Evolutionary conservation across 2,888 invertebrate genomes (phyloP).

Genomic region (Megaustenia siamemsis): DNA sequence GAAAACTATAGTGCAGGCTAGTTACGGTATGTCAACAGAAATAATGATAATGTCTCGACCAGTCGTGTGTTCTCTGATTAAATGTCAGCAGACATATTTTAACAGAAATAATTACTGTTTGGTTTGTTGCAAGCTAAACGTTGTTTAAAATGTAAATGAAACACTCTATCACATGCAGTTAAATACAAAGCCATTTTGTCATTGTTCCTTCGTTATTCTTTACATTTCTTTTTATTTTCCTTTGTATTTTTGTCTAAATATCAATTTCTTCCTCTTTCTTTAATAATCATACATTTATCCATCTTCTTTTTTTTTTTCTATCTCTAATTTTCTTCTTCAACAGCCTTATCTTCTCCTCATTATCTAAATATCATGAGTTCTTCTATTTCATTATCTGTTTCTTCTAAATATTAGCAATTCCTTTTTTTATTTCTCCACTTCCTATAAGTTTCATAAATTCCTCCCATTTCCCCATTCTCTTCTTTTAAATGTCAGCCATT

Average conservation of each 20-base stretch:
- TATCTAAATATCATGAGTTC: neutral
- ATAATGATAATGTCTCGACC: too few relatives aligned
- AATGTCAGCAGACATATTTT: too few relatives aligned
- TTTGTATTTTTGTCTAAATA: too few relatives aligned
- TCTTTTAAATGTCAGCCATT: neutral
- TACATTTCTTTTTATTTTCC: conserved; percentile 33
- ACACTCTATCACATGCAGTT: too few relatives aligned
- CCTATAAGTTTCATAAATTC: neutral
- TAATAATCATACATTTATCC: too few relatives aligned
- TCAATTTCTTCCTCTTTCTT: too few relatives aligned
- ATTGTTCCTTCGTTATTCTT: conserved; percentile 2
- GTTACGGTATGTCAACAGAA: too few relatives aligned
- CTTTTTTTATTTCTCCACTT: conserved; percentile 19
- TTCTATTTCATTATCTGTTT: conserved; percentile 34
- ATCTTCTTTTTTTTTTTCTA: neutral
- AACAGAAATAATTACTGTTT: too few relatives aligned
- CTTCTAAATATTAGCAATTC: conserved; percentile 26
- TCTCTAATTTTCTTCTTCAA: neutral
- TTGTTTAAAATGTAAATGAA: too few relatives aligned
- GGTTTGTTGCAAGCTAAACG: too few relatives aligned
- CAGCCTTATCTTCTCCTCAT: neutral
- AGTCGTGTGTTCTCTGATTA: too few relatives aligned
- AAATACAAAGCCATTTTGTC: neutral
- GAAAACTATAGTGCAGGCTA: too few relatives aligned
- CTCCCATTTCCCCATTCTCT: neutral